Evolutionary conservation across 2,113 vertebrate species (phyloP), one percentile per base, ranked within the genome.

Genomic region (Antennarius striatus): DNA sequence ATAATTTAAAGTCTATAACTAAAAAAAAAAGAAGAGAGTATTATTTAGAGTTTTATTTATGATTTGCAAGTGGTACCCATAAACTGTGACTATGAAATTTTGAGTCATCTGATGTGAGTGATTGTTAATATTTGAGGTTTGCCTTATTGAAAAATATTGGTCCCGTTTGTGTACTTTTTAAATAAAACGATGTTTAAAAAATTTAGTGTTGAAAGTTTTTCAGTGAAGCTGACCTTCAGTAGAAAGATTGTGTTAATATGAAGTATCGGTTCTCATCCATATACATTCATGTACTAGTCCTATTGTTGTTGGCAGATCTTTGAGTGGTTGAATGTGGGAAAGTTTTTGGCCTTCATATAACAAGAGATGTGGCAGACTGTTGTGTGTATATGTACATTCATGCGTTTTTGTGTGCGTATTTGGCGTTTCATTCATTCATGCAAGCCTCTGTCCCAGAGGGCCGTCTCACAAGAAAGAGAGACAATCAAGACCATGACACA

Each of bases 131-230:
- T 94, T 90, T 93, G 89, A 92, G 95, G 95, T 96, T 96, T 96
- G 92, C 93, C 91, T 92, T 95, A 97, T 93, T 90, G 90, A 94
- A 43, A 80, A 80, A 93, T 92, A 93, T 95, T 91, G 93, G 93
- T 93, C 90, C 84, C 89, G 88, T 93, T 94, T 92, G 92, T 96
- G 94, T 97, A 98, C 94, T 97, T 98, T 96, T 96, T 92, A 94
- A 98, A 98, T 97, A 98, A 98, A 99, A 94, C 17, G 85, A 94
- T 96, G 90, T 95, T 94, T 73, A 94, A 96, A 96, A 94, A 92
- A 78, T 28, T 56, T 63, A 16, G 32, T 56, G 55, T 64, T 68
- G 56, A 58, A 75, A 64, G 56, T 56, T 50, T 64, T 32, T 60
- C 49, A 6, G 13, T 6, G 39, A 71, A 59, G 50, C 55, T 53